Conservation (phyloP, 2,888 invertebrate species). For the Catotricha subobsoleta region DNA sequence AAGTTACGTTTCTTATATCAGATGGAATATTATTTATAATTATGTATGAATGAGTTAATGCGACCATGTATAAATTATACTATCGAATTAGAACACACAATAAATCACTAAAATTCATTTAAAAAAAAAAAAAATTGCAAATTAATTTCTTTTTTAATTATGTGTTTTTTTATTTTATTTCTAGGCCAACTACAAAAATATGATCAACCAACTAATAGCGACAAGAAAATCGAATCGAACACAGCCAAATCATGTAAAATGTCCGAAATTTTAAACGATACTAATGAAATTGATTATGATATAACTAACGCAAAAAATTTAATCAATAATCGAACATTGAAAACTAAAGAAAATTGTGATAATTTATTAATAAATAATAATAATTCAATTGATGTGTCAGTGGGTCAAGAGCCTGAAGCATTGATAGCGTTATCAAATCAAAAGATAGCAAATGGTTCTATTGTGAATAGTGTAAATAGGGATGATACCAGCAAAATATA, state of each 20-base stretch:
- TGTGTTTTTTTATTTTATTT: background rate
- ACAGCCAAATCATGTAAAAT: background rate
- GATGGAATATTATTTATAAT: too few relatives aligned
- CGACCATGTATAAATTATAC: too few relatives aligned
- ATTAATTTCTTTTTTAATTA: too few relatives aligned
- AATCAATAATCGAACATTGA: background rate
- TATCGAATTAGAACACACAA: too few relatives aligned
- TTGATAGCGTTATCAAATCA: too few relatives aligned
- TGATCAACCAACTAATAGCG: background rate
- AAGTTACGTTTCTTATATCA: too few relatives aligned
- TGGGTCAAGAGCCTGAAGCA: background rate
- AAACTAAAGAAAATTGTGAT: background rate
- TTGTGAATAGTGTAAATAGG: background rate
- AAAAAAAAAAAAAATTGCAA: too few relatives aligned
- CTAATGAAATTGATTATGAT: background rate
- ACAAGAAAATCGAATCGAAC: background rate
- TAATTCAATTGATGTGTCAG: background rate
- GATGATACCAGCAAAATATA: background rate
- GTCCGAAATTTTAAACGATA: background rate
- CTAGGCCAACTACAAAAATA: background rate
- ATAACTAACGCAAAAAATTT: background rate
- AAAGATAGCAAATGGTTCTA: too few relatives aligned
- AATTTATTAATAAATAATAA: background rate
- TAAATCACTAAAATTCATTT: too few relatives aligned
- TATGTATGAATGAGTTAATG: too few relatives aligned